phyloP scores from a whole-genome alignment of 2,888 invertebrate species.

The Eupsilia transversa region DNA sequence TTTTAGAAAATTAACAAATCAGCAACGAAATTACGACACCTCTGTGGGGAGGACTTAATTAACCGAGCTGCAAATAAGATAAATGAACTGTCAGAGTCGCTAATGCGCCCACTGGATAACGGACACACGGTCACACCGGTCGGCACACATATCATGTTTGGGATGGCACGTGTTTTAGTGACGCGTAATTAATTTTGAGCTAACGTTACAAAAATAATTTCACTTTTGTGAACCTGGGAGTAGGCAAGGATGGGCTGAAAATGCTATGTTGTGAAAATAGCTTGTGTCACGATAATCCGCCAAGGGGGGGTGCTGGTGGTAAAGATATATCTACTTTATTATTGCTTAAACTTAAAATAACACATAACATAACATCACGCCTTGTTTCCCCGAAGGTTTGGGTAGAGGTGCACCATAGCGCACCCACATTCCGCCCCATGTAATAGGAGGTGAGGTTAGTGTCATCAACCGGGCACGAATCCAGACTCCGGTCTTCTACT shows the following conservation, averaged over 20 bases:
- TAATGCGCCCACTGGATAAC: conserved; percentile 79
- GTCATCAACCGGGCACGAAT: background rate
- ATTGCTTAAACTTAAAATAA: background rate
- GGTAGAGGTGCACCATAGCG: background rate
- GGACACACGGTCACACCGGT: conserved; percentile 67
- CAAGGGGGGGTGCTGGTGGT: background rate
- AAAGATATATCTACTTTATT: background rate
- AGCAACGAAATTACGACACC: conserved; percentile 83
- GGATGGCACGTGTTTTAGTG: conserved; percentile 1
- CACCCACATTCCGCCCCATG: background rate
- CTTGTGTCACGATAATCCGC: background rate
- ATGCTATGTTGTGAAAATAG: background rate
- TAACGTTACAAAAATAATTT: background rate
- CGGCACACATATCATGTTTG: conserved; percentile 38
- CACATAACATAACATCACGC: background rate
- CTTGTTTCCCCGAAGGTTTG: background rate
- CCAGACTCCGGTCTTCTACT: background rate
- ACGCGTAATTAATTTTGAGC: conserved; percentile 27
- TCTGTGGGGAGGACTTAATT: conserved; percentile 84
- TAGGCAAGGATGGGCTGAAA: background rate
- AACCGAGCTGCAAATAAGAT: conserved; percentile 88
- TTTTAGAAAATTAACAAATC: conserved; percentile 81
- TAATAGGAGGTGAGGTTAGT: background rate
- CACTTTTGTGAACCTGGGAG: background rate
- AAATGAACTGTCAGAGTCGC: conserved; percentile 87